Base-by-base conservation (phyloP, 1,140 invertebrate species). In the Uloborus diversus region DNA sequence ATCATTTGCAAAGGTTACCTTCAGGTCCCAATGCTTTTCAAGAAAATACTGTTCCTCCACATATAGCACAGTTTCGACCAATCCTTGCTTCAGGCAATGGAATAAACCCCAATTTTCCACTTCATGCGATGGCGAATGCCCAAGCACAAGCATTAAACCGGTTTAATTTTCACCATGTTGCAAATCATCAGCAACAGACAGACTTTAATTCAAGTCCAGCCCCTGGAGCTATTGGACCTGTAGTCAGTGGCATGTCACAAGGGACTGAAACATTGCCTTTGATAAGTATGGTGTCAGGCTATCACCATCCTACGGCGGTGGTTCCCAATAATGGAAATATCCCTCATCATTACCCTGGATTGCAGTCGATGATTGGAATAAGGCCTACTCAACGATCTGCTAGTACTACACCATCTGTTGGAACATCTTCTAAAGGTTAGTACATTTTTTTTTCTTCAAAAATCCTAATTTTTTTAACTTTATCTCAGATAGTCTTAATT, bases 91-190 rank as follows among this genome's bases (percentile, higher is more conserved):
- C 69, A 11, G 27, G 33, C 59, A 51, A 56, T 13, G 28, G 32
- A 9, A 64, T 78, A 23, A 70, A 57, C 73, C 65, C 37, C 17
- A 47, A 33, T 28, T 66, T 53, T 42, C 49, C 78, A 35, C 62
- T 82, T 42, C 69, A 71, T 62, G 42, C 51, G 23, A 49, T 89
- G 89, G 79, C 85, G 88, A 53, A 86, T 85, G 23, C 47, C 65
- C 83, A 81, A 82, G 37, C 56, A 25, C 68, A 56, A 56, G 42
- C 79, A 69, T 33, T 80, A 23, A 61, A 59, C 28, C 56, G 65
- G 11, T 79, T 79, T 53, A 35, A 35, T 69, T 79, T 69, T 20
- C 76, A 79, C 27, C 57, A 47, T 32, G 20, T 51, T 28, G 27
- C 64, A n/a, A 79, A 79, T 27, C 79, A 81, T n/a, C 73, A 85